Percentiles rank a stretch among this genome's conserved stretches.
These are phyloP conservation scores for Balanococcus diminutus DNA, from an alignment of 2,888 invertebrate species.

Conservation along the genomic window DNA sequence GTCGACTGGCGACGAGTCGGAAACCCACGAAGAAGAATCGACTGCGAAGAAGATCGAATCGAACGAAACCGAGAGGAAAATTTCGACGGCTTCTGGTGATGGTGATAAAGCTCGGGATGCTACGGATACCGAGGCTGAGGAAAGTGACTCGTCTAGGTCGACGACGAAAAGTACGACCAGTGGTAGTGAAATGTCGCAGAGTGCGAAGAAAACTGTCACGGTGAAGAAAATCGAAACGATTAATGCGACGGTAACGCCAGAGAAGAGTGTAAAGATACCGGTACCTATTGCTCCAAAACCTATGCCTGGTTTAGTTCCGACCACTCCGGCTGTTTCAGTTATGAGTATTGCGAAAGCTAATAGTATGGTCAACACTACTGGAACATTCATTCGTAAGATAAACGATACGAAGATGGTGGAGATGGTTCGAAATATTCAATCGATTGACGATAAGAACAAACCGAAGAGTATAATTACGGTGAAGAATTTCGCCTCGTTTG, in stretches of 20 bases:
- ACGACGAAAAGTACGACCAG: background rate
- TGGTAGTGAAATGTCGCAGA: background rate
- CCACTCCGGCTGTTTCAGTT: background rate
- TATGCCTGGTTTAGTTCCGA: background rate
- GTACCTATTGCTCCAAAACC: background rate
- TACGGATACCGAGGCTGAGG: constrained; percentile 3
- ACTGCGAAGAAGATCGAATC: background rate
- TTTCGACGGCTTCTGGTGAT: background rate
- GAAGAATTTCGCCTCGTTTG: background rate
- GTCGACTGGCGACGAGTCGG: background rate
- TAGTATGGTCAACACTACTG: background rate
- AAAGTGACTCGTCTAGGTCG: constrained; percentile 31
- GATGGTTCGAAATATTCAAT: background rate
- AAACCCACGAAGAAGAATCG: background rate
- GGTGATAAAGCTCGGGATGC: background rate
- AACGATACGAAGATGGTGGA: background rate
- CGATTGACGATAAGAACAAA: background rate
- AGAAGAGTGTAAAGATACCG: background rate
- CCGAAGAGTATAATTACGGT: background rate
- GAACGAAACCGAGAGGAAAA: background rate
- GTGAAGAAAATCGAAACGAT: constrained; percentile 42
- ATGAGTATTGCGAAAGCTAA: background rate
- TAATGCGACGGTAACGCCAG: background rate
- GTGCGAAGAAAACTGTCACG: too few species aligned
- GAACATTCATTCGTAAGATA: background rate